phyloP scores from a whole-genome alignment of 2,113 vertebrate genomes.

The Glaucidium brasilianum region DNA sequence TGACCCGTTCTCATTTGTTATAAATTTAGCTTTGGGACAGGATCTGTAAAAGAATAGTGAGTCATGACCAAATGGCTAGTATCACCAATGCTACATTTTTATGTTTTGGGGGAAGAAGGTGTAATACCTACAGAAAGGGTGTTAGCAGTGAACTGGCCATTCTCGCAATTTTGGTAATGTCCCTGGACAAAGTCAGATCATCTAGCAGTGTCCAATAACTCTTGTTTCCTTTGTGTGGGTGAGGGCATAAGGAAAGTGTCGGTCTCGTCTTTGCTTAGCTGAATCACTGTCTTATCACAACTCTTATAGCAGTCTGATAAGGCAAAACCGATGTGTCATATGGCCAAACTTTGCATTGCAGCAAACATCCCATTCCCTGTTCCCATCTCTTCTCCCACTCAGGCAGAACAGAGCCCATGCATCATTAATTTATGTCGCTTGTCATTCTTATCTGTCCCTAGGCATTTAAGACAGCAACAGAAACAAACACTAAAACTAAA shows the following conservation, averaged over 20 bases:
- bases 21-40: neutral
- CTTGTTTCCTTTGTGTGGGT: neutral
- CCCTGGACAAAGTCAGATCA: neutral
- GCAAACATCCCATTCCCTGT: neutral
- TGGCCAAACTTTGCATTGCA: constrained; percentile 4
- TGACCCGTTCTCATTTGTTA: constrained; percentile 11
- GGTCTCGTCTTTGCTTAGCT: neutral
- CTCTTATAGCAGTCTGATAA: neutral
- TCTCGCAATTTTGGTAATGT: neutral
- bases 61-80: neutral
- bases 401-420: neutral
- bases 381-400: constrained; percentile 2
- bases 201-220: neutral
- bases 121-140: neutral
- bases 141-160: neutral
- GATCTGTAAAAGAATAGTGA: neutral
- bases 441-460: neutral
- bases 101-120: neutral
- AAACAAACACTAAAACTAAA: neutral
- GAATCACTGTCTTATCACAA: neutral
- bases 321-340: neutral
- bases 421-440: neutral
- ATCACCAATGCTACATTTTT: neutral
- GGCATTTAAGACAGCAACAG: neutral
- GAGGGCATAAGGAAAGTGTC: neutral